Evolutionary conservation across 2,797 vertebrate species (phyloP), one percentile per base, ranked within the genome.

Genomic region (Danio aesculapii): DNA sequence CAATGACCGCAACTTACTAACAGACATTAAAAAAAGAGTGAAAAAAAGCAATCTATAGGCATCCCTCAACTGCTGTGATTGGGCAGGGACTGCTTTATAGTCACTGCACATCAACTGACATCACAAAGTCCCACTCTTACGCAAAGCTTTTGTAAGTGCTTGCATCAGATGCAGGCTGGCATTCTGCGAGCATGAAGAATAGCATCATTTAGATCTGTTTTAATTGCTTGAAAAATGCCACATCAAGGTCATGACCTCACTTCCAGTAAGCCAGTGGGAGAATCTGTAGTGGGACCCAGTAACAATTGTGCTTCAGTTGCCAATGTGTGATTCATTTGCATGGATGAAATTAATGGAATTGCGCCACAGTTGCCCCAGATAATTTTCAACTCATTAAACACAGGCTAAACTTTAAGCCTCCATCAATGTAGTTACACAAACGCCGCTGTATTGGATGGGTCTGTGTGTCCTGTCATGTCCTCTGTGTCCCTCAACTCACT

Each of bases 271-370:
- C 49, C 50, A n/a, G 30, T 53, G 43, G 10, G 55, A 52, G 47
- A 61, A 62, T 47, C 12, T 49, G 17, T 57, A 30, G 46, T 30
- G 73, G 66, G 43, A 71, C 6, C 11, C 46, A 39, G 47, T 67
- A 52, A 71, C 41, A 69, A 73, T 41, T 71, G 49, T 52, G 50
- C 39, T 41, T 14, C 0, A 16, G 11, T 52, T 70, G 50, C 30
- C 41, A 66, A 55, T 12, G 14, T 71, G 2, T 19, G 72, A 59
- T 59, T 44, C 66, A 55, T 73, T 81, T 67, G 62, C 58, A 30
- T 59, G 44, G 77, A 69, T 81, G 44, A 79, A 79, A 84, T 86
- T 63, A 78, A 84, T 82, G 74, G 17, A 30, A 68, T 30, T 49
- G 44, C 81, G 46, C 21, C 16, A 55, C 41, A 43, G 21, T 68